A percentile compares a stretch with the other conserved stretches of the same genome.
These are phyloP conservation scores for Cephus rjabovi DNA, from an alignment of 2,888 invertebrate species.

Conservation along the genomic window DNA sequence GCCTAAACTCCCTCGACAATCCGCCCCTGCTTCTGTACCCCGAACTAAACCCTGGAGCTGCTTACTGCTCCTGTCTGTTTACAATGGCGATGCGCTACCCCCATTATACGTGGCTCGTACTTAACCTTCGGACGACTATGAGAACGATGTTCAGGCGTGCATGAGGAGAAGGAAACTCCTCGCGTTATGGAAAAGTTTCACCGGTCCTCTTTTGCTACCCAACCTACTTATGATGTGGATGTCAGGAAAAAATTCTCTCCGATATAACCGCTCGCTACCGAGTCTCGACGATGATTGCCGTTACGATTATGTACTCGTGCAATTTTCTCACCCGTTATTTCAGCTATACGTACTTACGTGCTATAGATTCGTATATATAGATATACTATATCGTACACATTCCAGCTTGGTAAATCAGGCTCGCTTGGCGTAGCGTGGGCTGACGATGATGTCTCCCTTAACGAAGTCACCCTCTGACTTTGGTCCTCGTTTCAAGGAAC, in stretches of 20 bases:
- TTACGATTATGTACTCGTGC: neutral
- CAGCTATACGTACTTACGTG: neutral
- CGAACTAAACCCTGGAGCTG: slow-evolving; percentile 59
- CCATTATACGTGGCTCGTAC: slow-evolving; percentile 47
- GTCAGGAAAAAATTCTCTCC: neutral
- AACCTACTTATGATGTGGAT: neutral
- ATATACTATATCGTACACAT: neutral
- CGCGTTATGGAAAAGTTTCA: neutral
- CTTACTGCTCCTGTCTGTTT: slow-evolving; percentile 58
- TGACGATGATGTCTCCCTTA: neutral
- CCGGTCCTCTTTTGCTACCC: neutral
- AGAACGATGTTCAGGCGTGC: slow-evolving; percentile 6
- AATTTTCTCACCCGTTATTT: neutral
- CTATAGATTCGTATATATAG: neutral
- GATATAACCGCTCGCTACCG: neutral
- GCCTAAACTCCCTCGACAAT: slow-evolving; percentile 32
- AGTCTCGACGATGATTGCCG: neutral
- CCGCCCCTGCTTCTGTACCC: slow-evolving; percentile 31
- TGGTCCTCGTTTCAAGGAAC: neutral
- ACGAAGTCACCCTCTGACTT: neutral
- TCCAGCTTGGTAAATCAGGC: neutral
- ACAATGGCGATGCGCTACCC: slow-evolving; percentile 58
- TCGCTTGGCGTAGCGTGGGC: neutral
- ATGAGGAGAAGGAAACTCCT: neutral
- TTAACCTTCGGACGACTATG: slow-evolving; percentile 37